Conservation (phyloP, 2,888 invertebrate species). For the Plemyria rubiginata region DNA sequence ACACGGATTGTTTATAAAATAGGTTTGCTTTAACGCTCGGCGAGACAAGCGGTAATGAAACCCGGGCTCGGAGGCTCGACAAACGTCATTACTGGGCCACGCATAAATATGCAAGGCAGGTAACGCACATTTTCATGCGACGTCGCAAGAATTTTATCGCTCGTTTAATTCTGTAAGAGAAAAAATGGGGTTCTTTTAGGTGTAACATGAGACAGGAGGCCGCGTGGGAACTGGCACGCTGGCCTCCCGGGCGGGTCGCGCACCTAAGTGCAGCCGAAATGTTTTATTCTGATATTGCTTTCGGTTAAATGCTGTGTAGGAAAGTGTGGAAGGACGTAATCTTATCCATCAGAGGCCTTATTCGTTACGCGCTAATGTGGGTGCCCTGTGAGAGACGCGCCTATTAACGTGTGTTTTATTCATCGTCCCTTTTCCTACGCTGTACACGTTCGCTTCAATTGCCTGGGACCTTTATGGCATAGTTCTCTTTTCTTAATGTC, state of each 20-base stretch:
- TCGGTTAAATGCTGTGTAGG: constrained; percentile 65
- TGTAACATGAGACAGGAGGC: constrained; percentile 76
- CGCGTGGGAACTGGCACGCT: constrained; percentile 78
- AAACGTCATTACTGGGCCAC: constrained; percentile 82
- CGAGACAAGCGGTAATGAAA: constrained; percentile 75
- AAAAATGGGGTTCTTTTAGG: constrained; percentile 78
- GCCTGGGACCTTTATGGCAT: constrained; percentile 66
- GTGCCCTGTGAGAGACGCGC: constrained; percentile 64
- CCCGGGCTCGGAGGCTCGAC: constrained; percentile 70
- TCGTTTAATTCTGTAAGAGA: constrained; percentile 83
- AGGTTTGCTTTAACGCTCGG: constrained; percentile 61
- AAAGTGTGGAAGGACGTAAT: constrained; percentile 55
- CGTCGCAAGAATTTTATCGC: constrained; percentile 85
- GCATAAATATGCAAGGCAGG: constrained; percentile 85
- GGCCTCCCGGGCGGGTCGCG: constrained; percentile 60
- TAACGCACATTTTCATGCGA: constrained; percentile 85
- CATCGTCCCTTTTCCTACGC: constrained; percentile 68
- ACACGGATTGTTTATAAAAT: constrained; percentile 76
- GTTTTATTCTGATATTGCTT: constrained; percentile 79
- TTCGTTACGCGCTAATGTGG: constrained; percentile 76
- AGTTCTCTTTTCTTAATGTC: constrained; percentile 68
- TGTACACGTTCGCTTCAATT: constrained; percentile 63
- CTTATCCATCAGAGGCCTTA: constrained; percentile 75
- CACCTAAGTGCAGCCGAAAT: constrained; percentile 79
- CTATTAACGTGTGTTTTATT: constrained; percentile 78